A percentile compares a stretch with the other conserved stretches of the same genome.
These are phyloP conservation scores for Tonatia bakeri DNA, from an alignment of 2,113 vertebrate species.

Conservation along the genomic window DNA sequence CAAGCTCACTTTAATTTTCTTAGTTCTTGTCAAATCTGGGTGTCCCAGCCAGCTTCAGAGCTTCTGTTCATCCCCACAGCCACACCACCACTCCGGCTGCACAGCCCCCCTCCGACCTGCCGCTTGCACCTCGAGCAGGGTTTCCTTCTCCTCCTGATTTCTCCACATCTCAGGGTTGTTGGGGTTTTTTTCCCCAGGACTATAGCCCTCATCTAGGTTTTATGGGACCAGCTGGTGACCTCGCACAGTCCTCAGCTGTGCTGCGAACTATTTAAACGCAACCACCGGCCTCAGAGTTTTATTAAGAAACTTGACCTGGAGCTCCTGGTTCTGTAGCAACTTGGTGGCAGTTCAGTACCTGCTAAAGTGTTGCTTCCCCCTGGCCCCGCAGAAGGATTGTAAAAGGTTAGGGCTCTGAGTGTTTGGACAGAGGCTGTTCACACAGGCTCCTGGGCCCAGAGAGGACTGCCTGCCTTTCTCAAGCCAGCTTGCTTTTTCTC, in stretches of 20 bases:
- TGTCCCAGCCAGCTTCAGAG: not conserved
- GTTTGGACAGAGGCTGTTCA: not conserved
- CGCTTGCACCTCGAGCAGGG: fast-evolving
- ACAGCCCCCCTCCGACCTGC: not conserved
- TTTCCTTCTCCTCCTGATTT: not conserved
- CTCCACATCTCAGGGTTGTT: not conserved
- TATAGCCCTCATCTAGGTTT: not conserved
- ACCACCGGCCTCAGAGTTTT: not conserved
- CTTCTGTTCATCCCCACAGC: not conserved
- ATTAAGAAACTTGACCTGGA: constrained; percentile 35
- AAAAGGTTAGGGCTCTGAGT: not conserved
- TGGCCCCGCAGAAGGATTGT: not conserved
- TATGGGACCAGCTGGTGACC: constrained; percentile 14
- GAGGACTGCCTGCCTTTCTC: not conserved
- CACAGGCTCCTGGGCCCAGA: not conserved
- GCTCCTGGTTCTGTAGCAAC: not conserved
- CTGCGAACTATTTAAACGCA: not conserved
- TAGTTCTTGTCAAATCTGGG: not conserved
- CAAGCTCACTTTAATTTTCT: not conserved
- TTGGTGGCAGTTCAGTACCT: not conserved
- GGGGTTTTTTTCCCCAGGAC: not conserved
- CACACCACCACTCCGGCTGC: not conserved
- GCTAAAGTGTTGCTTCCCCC: constrained; percentile 41
- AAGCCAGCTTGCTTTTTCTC: not conserved
- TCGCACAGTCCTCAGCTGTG: not conserved